phyloP scores from a whole-genome alignment of 1,140 invertebrate species.

The Drosophila seguyi region DNA sequence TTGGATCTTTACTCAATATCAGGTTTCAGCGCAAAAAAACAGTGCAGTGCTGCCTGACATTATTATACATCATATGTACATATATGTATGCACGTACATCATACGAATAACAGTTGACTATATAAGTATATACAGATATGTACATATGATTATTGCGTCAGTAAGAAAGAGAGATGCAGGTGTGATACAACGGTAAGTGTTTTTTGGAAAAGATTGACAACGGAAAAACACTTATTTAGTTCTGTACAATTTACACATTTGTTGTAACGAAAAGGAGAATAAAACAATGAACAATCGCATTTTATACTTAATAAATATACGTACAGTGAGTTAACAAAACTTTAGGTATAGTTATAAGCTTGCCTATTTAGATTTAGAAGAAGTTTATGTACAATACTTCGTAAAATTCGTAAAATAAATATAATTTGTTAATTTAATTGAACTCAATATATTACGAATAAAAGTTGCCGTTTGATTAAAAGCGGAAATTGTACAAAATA shows the following conservation, averaged over 20 bases:
- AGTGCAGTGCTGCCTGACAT: conserved; percentile 40
- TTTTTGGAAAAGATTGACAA: conserved; percentile 5
- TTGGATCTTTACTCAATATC: conserved; percentile 40
- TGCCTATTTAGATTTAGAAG: background rate
- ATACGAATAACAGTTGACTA: conserved; percentile 16
- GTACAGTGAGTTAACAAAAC: background rate
- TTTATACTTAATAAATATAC: background rate
- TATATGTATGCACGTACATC: conserved; percentile 44
- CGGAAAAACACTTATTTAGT: conserved; percentile 9
- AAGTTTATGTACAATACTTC: background rate
- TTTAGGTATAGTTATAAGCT: background rate
- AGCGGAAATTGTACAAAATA: background rate
- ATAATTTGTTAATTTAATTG: background rate
- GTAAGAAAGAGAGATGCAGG: conserved; percentile 36
- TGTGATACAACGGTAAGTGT: conserved; percentile 30
- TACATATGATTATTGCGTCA: conserved; percentile 34
- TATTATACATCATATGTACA: conserved; percentile 32
- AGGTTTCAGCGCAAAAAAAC: conserved; percentile 42
- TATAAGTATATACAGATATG: conserved; percentile 46
- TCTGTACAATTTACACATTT: conserved; percentile 24
- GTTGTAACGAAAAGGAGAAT: background rate
- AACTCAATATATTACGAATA: background rate
- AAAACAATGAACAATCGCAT: background rate
- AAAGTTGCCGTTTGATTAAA: background rate
- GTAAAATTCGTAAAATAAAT: background rate